A percentile compares a stretch with the other conserved stretches of the same genome.
Conservation (phyloP, 2,113 vertebrate genomes). For the Typhlomys cinereus region DNA sequence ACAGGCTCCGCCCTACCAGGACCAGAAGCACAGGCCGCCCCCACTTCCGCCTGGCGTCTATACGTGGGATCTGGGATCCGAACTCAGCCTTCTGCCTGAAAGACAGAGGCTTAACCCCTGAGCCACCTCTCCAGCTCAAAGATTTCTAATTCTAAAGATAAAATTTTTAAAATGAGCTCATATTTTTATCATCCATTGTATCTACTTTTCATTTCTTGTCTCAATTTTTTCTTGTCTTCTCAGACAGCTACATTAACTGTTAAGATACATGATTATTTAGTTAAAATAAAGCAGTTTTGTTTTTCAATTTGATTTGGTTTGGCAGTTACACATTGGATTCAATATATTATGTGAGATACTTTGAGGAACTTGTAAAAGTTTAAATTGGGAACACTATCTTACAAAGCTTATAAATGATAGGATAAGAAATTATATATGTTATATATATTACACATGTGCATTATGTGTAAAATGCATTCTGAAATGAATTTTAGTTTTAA, state of each 20-base stretch:
- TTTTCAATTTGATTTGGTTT: background rate
- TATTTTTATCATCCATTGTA: background rate
- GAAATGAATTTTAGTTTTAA: background rate
- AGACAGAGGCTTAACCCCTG: no score
- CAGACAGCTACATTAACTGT: background rate
- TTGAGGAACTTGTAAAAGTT: background rate
- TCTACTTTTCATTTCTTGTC: background rate
- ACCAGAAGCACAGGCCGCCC: no score
- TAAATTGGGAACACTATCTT: background rate
- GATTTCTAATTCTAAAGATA: background rate
- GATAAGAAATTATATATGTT: background rate
- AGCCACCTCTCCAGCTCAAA: no score
- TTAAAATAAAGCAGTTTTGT: background rate
- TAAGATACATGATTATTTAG: no score
- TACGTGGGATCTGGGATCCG: no score
- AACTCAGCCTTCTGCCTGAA: no score
- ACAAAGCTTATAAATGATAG: background rate
- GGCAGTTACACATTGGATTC: background rate
- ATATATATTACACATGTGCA: background rate
- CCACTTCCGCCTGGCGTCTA: no score
- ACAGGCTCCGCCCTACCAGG: no score
- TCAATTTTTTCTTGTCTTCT: background rate
- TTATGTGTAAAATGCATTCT: background rate
- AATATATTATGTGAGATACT: background rate
- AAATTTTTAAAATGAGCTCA: background rate